These are phyloP conservation scores for Bufo gargarizans DNA, from an alignment of 2,113 vertebrate genomes.

Conservation along the genomic window DNA sequence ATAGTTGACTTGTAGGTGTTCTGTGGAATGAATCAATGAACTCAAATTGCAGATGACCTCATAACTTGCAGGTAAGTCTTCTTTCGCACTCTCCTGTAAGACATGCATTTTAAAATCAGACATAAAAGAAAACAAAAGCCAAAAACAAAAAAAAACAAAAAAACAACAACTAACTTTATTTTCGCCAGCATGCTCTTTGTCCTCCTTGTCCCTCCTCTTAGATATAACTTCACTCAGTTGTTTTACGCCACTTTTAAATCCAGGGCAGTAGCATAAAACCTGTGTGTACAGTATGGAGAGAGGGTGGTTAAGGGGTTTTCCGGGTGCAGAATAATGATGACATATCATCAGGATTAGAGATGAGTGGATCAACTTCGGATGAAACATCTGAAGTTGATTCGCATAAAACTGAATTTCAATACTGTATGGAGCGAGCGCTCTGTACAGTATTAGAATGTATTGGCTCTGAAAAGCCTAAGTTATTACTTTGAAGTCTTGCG, in stretches of 20 bases:
- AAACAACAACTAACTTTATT: slow-evolving; percentile 73
- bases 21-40: slow-evolving; percentile 87
- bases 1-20: slow-evolving; percentile 92
- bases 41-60: slow-evolving; percentile 90
- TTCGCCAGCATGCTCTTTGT: slow-evolving; percentile 73
- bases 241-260: slow-evolving; percentile 91
- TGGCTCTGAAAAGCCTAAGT: too few relatives aligned
- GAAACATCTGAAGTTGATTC: too few relatives aligned
- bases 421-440: too few relatives aligned
- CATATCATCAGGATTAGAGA: too few relatives aligned
- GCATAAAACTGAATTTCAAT: too few relatives aligned
- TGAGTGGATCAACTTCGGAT: too few relatives aligned
- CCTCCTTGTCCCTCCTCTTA: slow-evolving; percentile 82
- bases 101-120: background rate
- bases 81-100: slow-evolving; percentile 71
- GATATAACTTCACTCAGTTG: slow-evolving; percentile 82
- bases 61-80: slow-evolving; percentile 78
- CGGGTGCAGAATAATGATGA: too few relatives aligned
- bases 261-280: slow-evolving; percentile 95
- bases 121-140: background rate
- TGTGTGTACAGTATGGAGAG: slow-evolving; percentile 58
- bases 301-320: too few relatives aligned
- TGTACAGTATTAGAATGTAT: too few relatives aligned
- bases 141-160: rapidly evolving
- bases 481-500: too few relatives aligned